Evolutionary conservation across 2,888 invertebrate species (phyloP), one percentile per base, ranked within the genome.

Genomic region (Drosophila peninsularis): DNA sequence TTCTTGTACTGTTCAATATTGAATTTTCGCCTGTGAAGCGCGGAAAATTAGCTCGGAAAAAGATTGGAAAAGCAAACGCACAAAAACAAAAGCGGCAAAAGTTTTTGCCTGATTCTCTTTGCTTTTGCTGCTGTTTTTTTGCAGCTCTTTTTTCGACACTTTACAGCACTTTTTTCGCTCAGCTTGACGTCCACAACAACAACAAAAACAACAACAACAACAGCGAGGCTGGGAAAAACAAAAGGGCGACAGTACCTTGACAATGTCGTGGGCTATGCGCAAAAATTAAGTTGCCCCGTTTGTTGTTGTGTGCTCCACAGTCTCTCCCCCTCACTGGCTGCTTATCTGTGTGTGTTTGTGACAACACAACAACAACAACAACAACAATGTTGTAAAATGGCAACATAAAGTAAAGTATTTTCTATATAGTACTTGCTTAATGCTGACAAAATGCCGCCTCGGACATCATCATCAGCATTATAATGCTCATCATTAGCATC

Each of bases 231-330:
- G n/a, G 5, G 24, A 17, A 63, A 75, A 52, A 75, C 53, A 73
- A 67, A 56, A 53, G 34, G 41, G 50, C 73, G 39, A 73, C 65
- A 57, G 58, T 70, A 76, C 60, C 75, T 78, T 65, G 58, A 76
- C 54, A 75, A 62, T 65, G 62, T 66, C 60, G 39, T 69, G 58
- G 57, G 42, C 57, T 58, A 58, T 74, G 55, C 62, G 55, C 44
- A 75, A 81, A 81, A 86, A 88, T 86, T 80, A 78, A 86, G 86
- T 80, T 88, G 69, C 67, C 68, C 56, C 32, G 65, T 62, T 76
- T 66, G 56, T 50, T 53, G 56, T 62, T 61, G 62, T 71, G 75
- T 72, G 66, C 58, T 78, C 80, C n/a, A n/a, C n/a, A n/a, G n/a
- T 71, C 70, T 71, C 75, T 69, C 54, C 4, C 30, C 6, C 57